Conservation (phyloP, 2,888 invertebrate species). For the Opisthograptis luteolata region DNA sequence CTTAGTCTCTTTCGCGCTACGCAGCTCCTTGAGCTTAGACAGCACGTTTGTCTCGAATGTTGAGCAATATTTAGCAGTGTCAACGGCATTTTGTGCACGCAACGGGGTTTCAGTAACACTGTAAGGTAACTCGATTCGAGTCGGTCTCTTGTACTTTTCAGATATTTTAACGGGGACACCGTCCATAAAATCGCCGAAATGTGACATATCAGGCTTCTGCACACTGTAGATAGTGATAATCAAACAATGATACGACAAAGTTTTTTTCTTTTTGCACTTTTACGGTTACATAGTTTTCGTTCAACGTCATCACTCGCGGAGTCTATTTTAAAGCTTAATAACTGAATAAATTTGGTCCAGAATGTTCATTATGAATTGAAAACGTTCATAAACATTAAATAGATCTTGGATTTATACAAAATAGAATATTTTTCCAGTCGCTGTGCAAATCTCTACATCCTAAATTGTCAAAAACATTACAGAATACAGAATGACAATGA, state of each 20-base stretch:
- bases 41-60: constrained; percentile 89
- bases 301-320: constrained; percentile 74
- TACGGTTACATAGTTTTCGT: constrained; percentile 77
- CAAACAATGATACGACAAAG: constrained; percentile 76
- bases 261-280: constrained; percentile 76
- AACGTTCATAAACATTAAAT: not conserved
- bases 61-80: constrained; percentile 85
- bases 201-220: constrained; percentile 73
- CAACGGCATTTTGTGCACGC: constrained; percentile 69
- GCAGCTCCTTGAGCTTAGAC: constrained; percentile 89
- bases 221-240: constrained; percentile 53
- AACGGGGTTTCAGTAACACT: constrained; percentile 63
- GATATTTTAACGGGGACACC: constrained; percentile 95
- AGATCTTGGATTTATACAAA: constrained; percentile 11
- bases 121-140: constrained; percentile 82
- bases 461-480: constrained; percentile 5
- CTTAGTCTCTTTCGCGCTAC: constrained; percentile 85
- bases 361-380: constrained; percentile 17
- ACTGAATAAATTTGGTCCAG: constrained; percentile 8
- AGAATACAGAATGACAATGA: too few relatives aligned
- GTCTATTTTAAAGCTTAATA: constrained; percentile 39
- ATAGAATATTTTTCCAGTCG: constrained; percentile 17
- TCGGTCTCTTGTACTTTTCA: constrained; percentile 93
- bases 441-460: constrained; percentile 7
- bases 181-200: constrained; percentile 88